Base-by-base conservation (phyloP, 2,888 invertebrate genomes). In the Pseudococcus viburni region DNA sequence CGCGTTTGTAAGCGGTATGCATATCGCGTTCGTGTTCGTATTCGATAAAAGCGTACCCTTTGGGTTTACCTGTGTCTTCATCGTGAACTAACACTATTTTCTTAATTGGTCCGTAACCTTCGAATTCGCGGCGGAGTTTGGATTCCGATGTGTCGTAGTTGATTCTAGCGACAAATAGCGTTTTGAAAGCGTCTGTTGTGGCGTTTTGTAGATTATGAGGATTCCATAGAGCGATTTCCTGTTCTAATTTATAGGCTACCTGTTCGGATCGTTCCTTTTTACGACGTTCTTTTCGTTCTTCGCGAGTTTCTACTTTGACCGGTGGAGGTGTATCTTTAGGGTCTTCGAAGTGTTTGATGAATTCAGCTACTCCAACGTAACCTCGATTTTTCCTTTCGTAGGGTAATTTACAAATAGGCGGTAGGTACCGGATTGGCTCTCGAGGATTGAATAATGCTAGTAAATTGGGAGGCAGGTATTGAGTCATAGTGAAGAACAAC, bases 1-100 rank as follows among this genome's bases (percentile, higher is more conserved):
- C 99, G 93, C 99, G 98, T 93, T 99, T 99, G 94, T 99, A 99
- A 90, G 99, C 99, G 92, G 99, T 97, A 93, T 99, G 99, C 99
- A 99, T 99, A 93, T 99, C 99, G 89, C 98, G 93, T 92, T 99
- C 99, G 92, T 99, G 98, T 92, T 99, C 99, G 93, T 98, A 99
- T 93, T 99, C 99, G 91, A 99, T 98, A 94, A 99, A 99, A 83
- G 99, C 99, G 93, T 99, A 99, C 89, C 99, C 99, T 90, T 99
- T 94, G 12, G 99, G 99, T 93, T 99, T 99, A 90, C 95, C 96
- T 91, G 94, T 95, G 90, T 96, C 94, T 90, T 95, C 95, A 92
- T 97, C 97, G 91, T 95, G 96, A 90, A 96, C 95, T 92, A 99
- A 94, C 90, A 95, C 94, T 91, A 99, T 98, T 97, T 98, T 99